phyloP scores from a whole-genome alignment of 2,113 vertebrate genomes.

The Gobio gobio region DNA sequence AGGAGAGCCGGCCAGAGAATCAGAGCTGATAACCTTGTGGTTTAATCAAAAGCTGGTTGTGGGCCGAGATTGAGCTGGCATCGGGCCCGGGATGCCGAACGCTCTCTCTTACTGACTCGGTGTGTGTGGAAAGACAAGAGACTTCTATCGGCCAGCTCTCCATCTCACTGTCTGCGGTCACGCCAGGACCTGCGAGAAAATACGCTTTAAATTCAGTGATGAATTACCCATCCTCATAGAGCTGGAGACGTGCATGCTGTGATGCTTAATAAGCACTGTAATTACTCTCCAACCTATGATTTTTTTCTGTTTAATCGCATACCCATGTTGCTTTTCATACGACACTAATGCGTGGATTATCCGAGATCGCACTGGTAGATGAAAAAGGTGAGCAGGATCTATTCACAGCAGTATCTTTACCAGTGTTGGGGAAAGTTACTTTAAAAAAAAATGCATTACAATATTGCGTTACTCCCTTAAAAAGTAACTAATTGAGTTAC shows the following conservation, averaged over 20 bases:
- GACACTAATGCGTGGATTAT: no score
- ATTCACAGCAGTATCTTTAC: no score
- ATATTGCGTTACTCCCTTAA: no score
- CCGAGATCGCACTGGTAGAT: no score
- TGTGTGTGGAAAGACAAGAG: slow-evolving; percentile 45
- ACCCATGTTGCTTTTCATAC: no score
- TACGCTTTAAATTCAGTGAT: not conserved
- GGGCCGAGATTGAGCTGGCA: slow-evolving; percentile 48
- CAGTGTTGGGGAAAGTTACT: no score
- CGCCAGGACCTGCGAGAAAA: not conserved
- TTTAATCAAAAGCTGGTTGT: slow-evolving; percentile 48
- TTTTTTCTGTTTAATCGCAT: no score
- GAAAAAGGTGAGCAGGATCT: no score
- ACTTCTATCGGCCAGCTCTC: slow-evolving; percentile 33
- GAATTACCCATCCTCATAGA: not conserved
- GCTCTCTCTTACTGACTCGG: slow-evolving; percentile 17
- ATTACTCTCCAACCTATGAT: not conserved
- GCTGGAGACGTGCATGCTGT: not conserved
- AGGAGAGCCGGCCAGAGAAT: slow-evolving; percentile 6
- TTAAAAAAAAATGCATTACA: no score
- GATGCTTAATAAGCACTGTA: not conserved
- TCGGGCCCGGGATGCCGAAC: not conserved
- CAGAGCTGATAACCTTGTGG: slow-evolving; percentile 35
- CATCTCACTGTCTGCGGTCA: slow-evolving; percentile 2
- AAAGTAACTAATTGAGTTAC: no score